Evolutionary conservation across 2,113 vertebrate genomes (phyloP).

Genomic region (Limnothrissa miodon): DNA sequence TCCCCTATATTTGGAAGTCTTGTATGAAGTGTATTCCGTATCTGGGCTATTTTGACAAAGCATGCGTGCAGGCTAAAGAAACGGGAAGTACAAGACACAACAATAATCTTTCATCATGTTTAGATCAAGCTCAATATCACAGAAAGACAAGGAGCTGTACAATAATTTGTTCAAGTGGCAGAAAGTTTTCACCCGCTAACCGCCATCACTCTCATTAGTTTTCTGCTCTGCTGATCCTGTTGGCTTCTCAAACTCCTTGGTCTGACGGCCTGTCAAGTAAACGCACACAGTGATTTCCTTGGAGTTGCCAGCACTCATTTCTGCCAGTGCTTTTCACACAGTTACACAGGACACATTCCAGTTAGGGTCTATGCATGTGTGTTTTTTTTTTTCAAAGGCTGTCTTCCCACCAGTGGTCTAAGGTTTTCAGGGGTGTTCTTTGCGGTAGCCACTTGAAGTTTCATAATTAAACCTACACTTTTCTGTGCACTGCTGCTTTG

Average conservation of each 20-base stretch:
- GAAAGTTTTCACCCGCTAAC: neutral
- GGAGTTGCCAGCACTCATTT: neutral
- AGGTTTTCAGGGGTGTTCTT: neutral
- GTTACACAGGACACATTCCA: neutral
- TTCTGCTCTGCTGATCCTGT: slow-evolving; percentile 8
- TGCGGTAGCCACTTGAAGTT: neutral
- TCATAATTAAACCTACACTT: neutral
- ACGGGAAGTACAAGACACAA: neutral
- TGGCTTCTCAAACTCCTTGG: neutral
- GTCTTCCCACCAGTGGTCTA: neutral
- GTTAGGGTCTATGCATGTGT: no score
- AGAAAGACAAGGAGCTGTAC: neutral
- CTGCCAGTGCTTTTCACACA: neutral
- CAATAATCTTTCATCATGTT: slow-evolving; percentile 14
- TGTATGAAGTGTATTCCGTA: no score
- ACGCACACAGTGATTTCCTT: neutral
- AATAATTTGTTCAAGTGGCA: slow-evolving; percentile 18
- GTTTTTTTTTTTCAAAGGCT: neutral
- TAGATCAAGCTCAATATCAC: slow-evolving; percentile 8
- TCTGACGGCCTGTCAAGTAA: slow-evolving; percentile 12
- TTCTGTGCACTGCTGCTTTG: neutral
- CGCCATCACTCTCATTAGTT: neutral
- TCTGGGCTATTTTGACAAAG: no score
- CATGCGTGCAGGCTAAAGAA: no score
- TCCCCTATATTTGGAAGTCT: no score